phyloP scores from a whole-genome alignment of 37 sponge, comb jelly and placozoan species.

The Axinella damicornis region DNA sequence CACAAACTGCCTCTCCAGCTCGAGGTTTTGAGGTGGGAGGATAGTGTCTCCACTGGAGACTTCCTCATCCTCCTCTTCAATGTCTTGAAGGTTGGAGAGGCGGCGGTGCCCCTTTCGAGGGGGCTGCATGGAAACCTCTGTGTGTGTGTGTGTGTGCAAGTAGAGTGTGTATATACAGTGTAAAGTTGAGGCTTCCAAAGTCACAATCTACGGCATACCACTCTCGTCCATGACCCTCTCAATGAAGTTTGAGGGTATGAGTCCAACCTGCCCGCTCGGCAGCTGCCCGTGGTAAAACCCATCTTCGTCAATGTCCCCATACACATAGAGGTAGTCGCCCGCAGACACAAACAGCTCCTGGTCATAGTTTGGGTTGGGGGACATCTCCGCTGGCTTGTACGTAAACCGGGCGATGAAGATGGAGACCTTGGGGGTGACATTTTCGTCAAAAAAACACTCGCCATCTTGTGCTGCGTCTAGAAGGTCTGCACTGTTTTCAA shows the following conservation, averaged over 20 bases:
- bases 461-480: neutral
- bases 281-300: constrained; percentile 67
- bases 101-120: neutral
- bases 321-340: constrained; percentile 76
- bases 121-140: neutral
- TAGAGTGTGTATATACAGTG: neutral
- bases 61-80: constrained; percentile 31
- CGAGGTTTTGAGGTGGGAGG: constrained; percentile 41
- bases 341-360: constrained; percentile 33
- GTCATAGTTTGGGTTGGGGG: constrained; percentile 77
- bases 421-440: neutral
- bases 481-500: neutral
- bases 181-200: too few relatives aligned
- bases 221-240: constrained; percentile 54
- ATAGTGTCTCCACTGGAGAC: neutral
- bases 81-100: constrained; percentile 33
- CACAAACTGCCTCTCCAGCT: constrained; percentile 47
- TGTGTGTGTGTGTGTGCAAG: neutral
- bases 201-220: constrained; percentile 8
- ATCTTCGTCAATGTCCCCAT: constrained; percentile 80
- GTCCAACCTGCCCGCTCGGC: constrained; percentile 36
- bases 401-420: constrained; percentile 51
- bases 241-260: constrained; percentile 77
- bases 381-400: constrained; percentile 75
- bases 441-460: neutral